Evolutionary conservation across 2,888 invertebrate genomes (phyloP).

Genomic region (Maniola hyperantus): DNA sequence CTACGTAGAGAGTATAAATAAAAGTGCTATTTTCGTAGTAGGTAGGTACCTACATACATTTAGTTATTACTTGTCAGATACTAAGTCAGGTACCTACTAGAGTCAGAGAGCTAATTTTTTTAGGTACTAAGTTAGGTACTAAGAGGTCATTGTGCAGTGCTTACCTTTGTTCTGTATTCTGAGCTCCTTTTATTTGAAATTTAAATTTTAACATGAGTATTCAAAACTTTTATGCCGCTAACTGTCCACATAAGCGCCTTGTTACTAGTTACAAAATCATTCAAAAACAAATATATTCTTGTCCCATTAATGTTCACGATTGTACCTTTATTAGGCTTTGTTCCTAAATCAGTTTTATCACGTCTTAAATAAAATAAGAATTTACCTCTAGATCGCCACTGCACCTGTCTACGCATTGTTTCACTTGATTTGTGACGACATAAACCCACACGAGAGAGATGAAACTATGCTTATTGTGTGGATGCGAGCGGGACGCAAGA

Average conservation of each 20-base stretch:
- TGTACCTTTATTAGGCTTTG: slow-evolving; percentile 29
- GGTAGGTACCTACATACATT: too few species aligned
- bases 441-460: slow-evolving; percentile 47
- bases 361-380: slow-evolving; percentile 44
- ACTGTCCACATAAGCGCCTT: background rate
- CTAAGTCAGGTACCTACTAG: too few species aligned
- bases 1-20: too few species aligned
- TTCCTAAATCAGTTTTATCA: slow-evolving; percentile 45
- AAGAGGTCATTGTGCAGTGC: too few species aligned
- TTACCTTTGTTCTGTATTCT: too few species aligned
- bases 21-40: too few species aligned
- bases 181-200: too few species aligned
- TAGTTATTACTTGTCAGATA: too few species aligned
- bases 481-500: slow-evolving; percentile 46
- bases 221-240: background rate
- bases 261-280: slow-evolving; percentile 12
- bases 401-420: slow-evolving; percentile 66
- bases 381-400: slow-evolving; percentile 44
- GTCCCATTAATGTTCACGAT: slow-evolving; percentile 26
- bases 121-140: too few species aligned
- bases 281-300: slow-evolving; percentile 13
- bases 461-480: slow-evolving; percentile 38
- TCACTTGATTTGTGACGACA: slow-evolving; percentile 66
- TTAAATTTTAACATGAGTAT: too few species aligned
- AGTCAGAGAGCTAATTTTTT: too few species aligned